phyloP scores from a whole-genome alignment of 2,113 vertebrate genomes.

The Mastomys natalensis region DNA sequence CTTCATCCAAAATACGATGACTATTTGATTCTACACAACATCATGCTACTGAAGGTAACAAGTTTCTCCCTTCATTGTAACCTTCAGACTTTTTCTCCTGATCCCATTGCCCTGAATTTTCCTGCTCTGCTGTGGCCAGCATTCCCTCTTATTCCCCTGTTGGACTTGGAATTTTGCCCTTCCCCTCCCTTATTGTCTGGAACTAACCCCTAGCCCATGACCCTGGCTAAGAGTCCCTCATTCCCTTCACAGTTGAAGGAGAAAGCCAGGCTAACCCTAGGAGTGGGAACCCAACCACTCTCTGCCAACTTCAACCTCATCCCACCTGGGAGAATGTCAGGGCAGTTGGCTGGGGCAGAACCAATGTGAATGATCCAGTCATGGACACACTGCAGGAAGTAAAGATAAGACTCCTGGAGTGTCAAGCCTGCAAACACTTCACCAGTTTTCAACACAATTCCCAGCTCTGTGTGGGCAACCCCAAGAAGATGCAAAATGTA shows the following conservation, averaged over 20 bases:
- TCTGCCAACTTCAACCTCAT: background rate
- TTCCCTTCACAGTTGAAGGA: constrained; percentile 60
- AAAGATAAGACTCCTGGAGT: constrained; percentile 58
- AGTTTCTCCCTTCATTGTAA: too few species aligned
- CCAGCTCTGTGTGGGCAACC: constrained; percentile 73
- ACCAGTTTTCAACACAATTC: rapidly evolving
- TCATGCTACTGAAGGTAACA: too few species aligned
- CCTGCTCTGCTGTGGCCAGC: too few species aligned
- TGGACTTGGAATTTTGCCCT: background rate
- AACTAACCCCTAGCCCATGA: background rate
- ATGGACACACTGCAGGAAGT: constrained; percentile 60
- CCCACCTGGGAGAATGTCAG: background rate
- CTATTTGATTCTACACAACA: too few species aligned
- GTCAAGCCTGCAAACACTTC: constrained; percentile 45
- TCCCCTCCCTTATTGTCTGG: background rate
- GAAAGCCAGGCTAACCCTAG: constrained; percentile 70
- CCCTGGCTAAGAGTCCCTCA: background rate
- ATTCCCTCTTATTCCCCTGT: too few species aligned
- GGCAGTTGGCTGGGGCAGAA: constrained; percentile 67
- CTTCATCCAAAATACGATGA: too few species aligned
- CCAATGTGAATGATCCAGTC: rapidly evolving
- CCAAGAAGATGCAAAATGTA: background rate
- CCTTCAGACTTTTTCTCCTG: too few species aligned
- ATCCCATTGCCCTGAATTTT: too few species aligned
- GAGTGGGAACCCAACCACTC: constrained; percentile 41